Base-by-base conservation (phyloP, 2,113 vertebrate genomes). In the Tachycineta bicolor region DNA sequence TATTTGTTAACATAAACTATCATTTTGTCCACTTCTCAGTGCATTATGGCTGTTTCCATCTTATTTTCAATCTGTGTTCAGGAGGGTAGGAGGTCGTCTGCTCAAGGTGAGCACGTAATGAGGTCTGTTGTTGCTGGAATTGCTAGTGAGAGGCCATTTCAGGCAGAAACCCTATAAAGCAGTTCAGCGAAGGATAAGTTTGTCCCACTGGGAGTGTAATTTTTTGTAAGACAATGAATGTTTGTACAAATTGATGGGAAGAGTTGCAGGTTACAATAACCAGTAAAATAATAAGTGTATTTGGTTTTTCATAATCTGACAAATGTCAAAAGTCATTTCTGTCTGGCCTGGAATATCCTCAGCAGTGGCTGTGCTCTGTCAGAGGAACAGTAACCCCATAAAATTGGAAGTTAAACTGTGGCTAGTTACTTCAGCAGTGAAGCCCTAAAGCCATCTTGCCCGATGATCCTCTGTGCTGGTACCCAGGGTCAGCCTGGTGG, bases 341-440 rank as follows among this genome's bases (percentile, higher is more conserved):
- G 8, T 23, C 33, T 58, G 59, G 23, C 39, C 15, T 7, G 16
- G 37, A 65, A 33, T 69, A 46, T 55, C 16, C 18, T 64, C 56
- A 53, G 73, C 63, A 55, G 46, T 55, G 31, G 4, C 26, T 77
- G 39, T 83, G 39, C 33, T 83, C 29, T 71, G 46, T 10, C 53
- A 65, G 44, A 73, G 71, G 47, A 88, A 28, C 8, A 87, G 34
- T 50, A 71, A 78, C 29, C 34, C 50, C 29, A 41, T 81, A 25
- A 22, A 14, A 24, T 68, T 31, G 41, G 43, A 62, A 49, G 14
- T 17, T 5, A 52, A 85, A 14, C 8, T 16, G 13, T n/a, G 17
- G 16, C 24, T 14, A 10, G 43, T 58, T 60, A 37, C 9, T 73
- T 79, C 0, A 67, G 39, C 50, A 92, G 43, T 0, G 0, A 53